Evolutionary conservation across 2,113 vertebrate species (phyloP).

Genomic region (Erpornis zantholeuca): DNA sequence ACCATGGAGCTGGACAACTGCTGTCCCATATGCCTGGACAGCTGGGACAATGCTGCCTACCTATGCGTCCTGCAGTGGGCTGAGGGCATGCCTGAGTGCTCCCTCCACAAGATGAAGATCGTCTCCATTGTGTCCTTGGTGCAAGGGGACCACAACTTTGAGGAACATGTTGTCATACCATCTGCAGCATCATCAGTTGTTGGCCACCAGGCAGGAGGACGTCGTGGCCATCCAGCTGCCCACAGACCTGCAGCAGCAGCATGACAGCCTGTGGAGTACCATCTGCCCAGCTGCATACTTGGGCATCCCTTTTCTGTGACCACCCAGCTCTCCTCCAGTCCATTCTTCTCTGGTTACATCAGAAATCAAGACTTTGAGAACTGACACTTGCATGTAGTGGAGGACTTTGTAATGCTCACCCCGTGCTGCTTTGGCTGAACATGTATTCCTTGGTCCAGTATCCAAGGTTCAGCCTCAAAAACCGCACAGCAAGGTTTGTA

Average conservation of each 20-base stretch:
- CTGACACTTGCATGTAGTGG: rapidly evolving
- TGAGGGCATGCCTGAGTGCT: neutral
- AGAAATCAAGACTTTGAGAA: neutral
- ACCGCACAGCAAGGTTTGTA: rapidly evolving
- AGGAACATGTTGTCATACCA: neutral
- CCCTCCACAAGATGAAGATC: neutral
- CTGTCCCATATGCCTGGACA: neutral
- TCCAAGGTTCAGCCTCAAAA: neutral
- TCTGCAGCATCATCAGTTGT: neutral
- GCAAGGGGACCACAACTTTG: neutral
- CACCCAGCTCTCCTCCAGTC: neutral
- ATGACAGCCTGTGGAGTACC: neutral
- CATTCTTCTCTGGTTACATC: neutral
- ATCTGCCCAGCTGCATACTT: neutral
- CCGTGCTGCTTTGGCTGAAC: neutral
- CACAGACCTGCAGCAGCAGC: neutral
- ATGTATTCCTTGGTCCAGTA: neutral
- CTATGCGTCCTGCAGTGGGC: neutral
- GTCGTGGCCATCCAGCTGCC: neutral
- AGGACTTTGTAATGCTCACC: neutral
- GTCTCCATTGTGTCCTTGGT: rapidly evolving
- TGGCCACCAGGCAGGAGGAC: neutral
- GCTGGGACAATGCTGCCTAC: neutral
- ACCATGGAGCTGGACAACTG: neutral
- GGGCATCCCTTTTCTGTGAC: rapidly evolving